Evolutionary conservation across 2,888 invertebrate genomes (phyloP), one percentile per base, ranked within the genome.

Genomic region (Lithosia quadra): DNA sequence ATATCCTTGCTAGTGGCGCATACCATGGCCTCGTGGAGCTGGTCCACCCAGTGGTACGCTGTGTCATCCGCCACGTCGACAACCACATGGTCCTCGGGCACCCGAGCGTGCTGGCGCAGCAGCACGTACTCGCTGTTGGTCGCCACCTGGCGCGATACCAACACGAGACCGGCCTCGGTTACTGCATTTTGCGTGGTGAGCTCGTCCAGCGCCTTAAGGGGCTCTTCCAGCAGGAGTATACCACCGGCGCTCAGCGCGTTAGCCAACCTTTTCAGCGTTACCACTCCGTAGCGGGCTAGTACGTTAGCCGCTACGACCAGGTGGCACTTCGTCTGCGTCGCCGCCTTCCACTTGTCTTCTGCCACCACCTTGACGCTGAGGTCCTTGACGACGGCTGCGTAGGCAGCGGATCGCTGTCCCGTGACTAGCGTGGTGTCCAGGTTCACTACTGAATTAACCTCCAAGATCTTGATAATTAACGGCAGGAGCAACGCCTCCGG

Each of bases 11-110:
- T 88, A 85, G 96, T 96, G 63, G 96, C 95, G 69, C 96, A 96
- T 73, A 96, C 96, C 88, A 99, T 86, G 0, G 97, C 96, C 0
- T 95, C 95, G 89, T 99, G 99, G 53, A 99, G 92, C 13, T 95
- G 92, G 62, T 98, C 97, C 62, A 99, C 96, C 99, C 99, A 99
- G 1, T 89, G 89, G 91, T 96, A 98, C 34, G 74, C 15, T 84
- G 96, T 95, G 70, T 43, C 15, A 43, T 43, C 43, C 5, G 13
- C 43, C 43, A 43, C 43, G 18, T 43, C 43, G 18, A 98, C 91
- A 0, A 97, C 93, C n/a, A 95, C 91, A 60, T 89, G 85, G 57
- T 87, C 89, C 0, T 83, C 64, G 7, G 93, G 92, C 74, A 89
- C 77, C 62, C 86, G 85, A 33, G 91, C 85, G 0, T 84, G 82